Conservation (phyloP, 2,797 vertebrate genomes). For the Stomatorhinus walkeri region DNA sequence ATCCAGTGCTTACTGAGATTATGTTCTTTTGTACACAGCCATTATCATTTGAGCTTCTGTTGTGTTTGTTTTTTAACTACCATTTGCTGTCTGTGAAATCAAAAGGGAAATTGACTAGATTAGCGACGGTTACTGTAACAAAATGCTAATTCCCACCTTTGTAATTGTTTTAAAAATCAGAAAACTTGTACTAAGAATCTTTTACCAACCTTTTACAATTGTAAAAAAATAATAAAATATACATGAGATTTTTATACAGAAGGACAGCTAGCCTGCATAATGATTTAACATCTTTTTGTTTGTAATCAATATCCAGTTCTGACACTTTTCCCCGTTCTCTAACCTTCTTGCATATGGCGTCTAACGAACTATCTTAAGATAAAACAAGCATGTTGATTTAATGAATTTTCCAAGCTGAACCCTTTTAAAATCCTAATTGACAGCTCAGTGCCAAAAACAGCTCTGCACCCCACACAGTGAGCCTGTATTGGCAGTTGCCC, state of each 20-base stretch:
- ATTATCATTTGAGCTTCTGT: constrained; percentile 20
- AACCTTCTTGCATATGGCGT: neutral
- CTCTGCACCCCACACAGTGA: neutral
- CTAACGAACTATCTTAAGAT: neutral
- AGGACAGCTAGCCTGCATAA: constrained; percentile 18
- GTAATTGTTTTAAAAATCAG: constrained; percentile 45
- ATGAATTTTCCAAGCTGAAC: neutral
- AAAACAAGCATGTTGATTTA: neutral
- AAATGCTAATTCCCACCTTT: constrained; percentile 39
- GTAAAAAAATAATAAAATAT: constrained; percentile 56
- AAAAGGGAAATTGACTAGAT: constrained; percentile 47
- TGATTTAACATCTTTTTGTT: constrained; percentile 32
- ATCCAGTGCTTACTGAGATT: constrained; percentile 46
- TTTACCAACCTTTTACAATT: constrained; percentile 45
- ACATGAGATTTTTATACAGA: constrained; percentile 60
- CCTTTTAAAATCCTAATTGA: neutral
- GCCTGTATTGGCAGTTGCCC: neutral
- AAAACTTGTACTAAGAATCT: constrained; percentile 54
- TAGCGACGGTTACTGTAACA: constrained; percentile 52
- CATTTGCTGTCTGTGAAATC: constrained; percentile 47
- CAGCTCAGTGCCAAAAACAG: neutral
- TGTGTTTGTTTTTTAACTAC: constrained; percentile 24
- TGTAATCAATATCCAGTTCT: neutral
- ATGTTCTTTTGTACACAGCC: constrained; percentile 34
- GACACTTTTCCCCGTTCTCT: neutral